Evolutionary conservation across 2,888 invertebrate species (phyloP), one percentile per base, ranked within the genome.

Genomic region (Phengaris alcon): DNA sequence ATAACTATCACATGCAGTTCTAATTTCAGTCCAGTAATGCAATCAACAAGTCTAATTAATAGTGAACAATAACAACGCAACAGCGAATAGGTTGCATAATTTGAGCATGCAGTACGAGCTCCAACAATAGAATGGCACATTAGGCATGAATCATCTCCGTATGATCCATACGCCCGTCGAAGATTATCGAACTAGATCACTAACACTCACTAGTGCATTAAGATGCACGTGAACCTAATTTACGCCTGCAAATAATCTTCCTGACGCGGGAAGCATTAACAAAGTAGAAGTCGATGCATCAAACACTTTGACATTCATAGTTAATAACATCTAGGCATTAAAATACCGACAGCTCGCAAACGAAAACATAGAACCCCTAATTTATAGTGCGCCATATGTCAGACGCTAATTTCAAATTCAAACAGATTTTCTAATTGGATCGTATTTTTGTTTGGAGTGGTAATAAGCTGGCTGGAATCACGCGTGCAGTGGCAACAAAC

Each of bases 181-280:
- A 93, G 93, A 93, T 93, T 93, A 93, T 93, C 92, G 87, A 92
- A 91, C 88, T 93, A 87, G 93, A 92, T 84, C 93, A 88, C 90
- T 88, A 89, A 89, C 90, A 89, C 88, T 90, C 86, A 87, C 89
- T 83, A 86, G 87, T 90, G 89, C 93, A 93, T 93, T 93, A 93
- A 90, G 91, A 92, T 86, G 87, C 92, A 93, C 91, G 93, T 91
- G 93, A 90, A 88, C 83, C 91, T 91, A 92, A 93, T 93, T 93
- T 92, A 90, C 92, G 85, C 87, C 80, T 84, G 84, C 85, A 87
- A 90, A 90, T 90, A 88, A 88, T 88, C 85, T 83, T 79, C 78
- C 79, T 79, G 82, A 83, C 80, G 84, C 81, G 81, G 86, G 86
- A 85, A 87, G 87, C 85, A 85, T 87, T 88, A 90, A 91, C 91